Percentiles rank a stretch among this genome's conserved stretches.
Evolutionary conservation across 2,113 vertebrate species (phyloP).

Genomic region (Hydropotes inermis): DNA sequence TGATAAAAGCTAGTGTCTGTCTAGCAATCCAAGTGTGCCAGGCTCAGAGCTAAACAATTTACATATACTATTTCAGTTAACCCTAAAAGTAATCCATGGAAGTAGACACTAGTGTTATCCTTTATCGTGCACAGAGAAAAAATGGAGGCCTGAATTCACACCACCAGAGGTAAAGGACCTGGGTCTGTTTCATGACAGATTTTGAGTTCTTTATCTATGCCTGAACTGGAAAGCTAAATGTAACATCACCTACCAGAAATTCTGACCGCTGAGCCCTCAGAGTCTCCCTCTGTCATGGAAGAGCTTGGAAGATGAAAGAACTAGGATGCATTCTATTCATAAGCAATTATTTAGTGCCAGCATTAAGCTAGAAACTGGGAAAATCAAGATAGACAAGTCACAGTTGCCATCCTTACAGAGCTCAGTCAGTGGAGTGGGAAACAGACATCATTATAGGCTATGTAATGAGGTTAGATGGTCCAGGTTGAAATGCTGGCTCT

Average conservation of each 20-base stretch:
- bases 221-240: neutral
- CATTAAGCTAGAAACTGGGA: neutral
- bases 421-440: neutral
- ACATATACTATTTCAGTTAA: neutral
- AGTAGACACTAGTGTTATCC: neutral
- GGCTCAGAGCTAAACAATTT: neutral
- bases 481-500: neutral
- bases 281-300: neutral
- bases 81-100: neutral
- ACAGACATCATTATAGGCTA: neutral
- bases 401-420: neutral
- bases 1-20: neutral
- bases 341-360: neutral
- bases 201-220: neutral
- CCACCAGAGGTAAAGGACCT: neutral
- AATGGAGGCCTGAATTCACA: neutral
- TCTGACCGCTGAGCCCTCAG: neutral
- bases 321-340: neutral
- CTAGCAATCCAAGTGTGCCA: neutral
- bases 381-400: neutral
- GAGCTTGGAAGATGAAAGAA: neutral
- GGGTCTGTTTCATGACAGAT: neutral
- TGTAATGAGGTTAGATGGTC: neutral
- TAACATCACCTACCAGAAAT: neutral
- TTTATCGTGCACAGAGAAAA: neutral